phyloP scores from a whole-genome alignment of 2,113 vertebrate genomes.

The Callipepla squamata region DNA sequence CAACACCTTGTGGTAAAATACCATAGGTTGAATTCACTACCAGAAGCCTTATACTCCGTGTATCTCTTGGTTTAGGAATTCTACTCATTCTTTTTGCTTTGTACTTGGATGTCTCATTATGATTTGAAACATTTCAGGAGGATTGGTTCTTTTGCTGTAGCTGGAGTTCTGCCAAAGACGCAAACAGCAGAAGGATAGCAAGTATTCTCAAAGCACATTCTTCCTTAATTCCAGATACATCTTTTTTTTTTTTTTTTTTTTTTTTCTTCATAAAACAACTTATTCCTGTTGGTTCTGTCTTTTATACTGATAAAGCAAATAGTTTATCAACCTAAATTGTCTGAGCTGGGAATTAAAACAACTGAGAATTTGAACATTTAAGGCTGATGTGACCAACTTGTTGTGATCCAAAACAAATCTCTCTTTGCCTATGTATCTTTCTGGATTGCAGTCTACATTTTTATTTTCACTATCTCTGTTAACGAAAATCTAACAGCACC shows the following conservation, averaged over 20 bases:
- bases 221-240: not conserved
- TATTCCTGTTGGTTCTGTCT: too few relatives aligned
- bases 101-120: not conserved
- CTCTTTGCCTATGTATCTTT: not conserved
- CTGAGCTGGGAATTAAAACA: not conserved
- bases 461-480: not conserved
- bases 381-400: too few relatives aligned
- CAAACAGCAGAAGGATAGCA: not conserved
- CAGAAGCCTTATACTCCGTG: not conserved
- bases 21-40: not conserved
- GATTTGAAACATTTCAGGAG: not conserved
- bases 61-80: not conserved
- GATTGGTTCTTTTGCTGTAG: not conserved
- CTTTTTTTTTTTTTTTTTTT: not conserved
- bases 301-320: too few relatives aligned
- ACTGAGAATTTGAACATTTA: not conserved
- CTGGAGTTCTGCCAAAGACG: not conserved
- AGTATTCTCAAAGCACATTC: not conserved
- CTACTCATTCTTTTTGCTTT: not conserved
- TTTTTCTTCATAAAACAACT: not conserved
- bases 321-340: not conserved
- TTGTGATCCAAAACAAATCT: not conserved
- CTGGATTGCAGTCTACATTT: not conserved
- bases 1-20: rapidly evolving
- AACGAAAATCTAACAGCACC: not conserved